phyloP scores from a whole-genome alignment of 2,888 invertebrate species.

The Timema podura region DNA sequence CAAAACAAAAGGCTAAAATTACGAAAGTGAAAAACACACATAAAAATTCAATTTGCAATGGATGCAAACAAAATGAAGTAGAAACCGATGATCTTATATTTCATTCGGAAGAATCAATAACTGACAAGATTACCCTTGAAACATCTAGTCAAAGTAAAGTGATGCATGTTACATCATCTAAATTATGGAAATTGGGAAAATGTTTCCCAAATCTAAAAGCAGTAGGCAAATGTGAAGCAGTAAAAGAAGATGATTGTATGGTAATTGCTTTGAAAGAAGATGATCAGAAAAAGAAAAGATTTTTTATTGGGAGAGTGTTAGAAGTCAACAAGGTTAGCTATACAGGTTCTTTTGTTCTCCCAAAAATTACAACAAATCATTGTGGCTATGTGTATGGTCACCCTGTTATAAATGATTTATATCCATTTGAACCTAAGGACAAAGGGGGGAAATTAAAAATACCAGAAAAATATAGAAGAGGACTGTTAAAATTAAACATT shows the following conservation, averaged over 20 bases:
- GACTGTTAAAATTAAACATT: background rate
- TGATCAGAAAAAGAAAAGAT: background rate
- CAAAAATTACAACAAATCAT: too few species aligned
- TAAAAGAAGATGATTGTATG: background rate
- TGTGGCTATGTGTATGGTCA: background rate
- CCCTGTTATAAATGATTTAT: background rate
- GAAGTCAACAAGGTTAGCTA: background rate
- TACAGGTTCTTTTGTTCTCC: too few species aligned
- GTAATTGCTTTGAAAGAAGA: background rate
- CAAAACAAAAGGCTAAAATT: too few species aligned
- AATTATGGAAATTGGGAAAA: background rate
- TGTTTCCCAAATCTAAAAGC: background rate
- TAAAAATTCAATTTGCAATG: too few species aligned
- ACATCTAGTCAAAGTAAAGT: background rate
- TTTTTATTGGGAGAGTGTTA: background rate
- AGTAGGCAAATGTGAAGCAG: background rate
- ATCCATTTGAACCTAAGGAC: background rate
- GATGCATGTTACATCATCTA: background rate
- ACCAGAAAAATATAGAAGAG: background rate
- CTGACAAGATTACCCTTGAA: background rate
- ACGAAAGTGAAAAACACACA: too few species aligned
- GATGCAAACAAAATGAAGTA: background rate
- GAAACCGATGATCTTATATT: background rate
- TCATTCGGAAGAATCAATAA: background rate
- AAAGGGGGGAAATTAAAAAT: background rate